Evolutionary conservation across 2,113 vertebrate genomes (phyloP), one percentile per base, ranked within the genome.

Genomic region (Canis aureus): DNA sequence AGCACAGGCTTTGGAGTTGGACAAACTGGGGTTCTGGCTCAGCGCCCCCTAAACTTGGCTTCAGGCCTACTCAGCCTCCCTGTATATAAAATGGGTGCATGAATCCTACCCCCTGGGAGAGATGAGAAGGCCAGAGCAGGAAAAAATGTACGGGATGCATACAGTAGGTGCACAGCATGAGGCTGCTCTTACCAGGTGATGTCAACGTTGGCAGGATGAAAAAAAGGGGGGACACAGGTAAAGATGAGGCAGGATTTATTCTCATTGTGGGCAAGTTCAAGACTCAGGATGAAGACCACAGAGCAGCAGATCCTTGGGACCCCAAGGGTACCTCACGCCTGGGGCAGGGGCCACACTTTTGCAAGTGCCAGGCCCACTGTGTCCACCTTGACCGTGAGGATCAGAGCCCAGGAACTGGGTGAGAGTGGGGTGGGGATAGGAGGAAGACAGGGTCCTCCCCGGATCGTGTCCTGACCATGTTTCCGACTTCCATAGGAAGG

Each of bases 401-500:
- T 82, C 95, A 55, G 92, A 96, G 96, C 74, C 96, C 96, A 97
- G 95, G 89, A 89, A 66, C 66, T 25, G 57, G 89, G 93, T 92
- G 88, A 92, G 86, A n/a, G 79, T 43, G 60, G 90, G 88, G 55
- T 86, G 67, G 80, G 71, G 53, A 35, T 13, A 51, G 85, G 93
- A 84, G 94, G 94, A 95, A 92, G 87, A 73, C 92, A 66, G 80
- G 51, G 64, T 89, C 93, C 82, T 78, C 87, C 92, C 92, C 6
- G 2, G 57, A 86, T 86, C n/a, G 51, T 85, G 97, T 96, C 92
- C 96, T 97, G 97, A 95, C 96, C 94, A 35, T 32, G 97, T 97
- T 97, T 98, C 97, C 97, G 53, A 96, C 98, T 98, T 98, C 98
- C 98, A 98, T 98, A 98, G 98, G 98, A 98, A 98, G 98, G 96